Base-by-base conservation (phyloP, 2,113 vertebrate species). In the Sciurus niger region DNA sequence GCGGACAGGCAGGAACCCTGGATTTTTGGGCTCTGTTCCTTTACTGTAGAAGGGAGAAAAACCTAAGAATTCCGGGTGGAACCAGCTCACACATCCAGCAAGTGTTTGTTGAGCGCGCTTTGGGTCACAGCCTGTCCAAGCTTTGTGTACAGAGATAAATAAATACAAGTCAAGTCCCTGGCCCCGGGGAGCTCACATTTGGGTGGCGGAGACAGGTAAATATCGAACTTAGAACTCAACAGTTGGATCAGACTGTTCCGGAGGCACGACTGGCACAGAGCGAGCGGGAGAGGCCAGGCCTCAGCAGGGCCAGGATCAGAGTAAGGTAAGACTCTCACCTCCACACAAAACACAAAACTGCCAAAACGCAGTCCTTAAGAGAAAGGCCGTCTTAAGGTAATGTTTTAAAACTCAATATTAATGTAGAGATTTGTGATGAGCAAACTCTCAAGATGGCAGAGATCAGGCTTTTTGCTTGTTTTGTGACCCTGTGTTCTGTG, bases 301-400 rank as follows among this genome's bases (percentile, higher is more conserved):
- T 22, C 24, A 8, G 40, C 22, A 2, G 13, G 12, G 22, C 37
- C 22, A 8, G 43, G 78, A 0, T 24, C 30, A 9, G 51, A 32
- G 84, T 1, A 3, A n/a, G 18, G 16, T 6, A 1, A 24, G 30
- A 12, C 13, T 5, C 77, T 48, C 5, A 0, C 28, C 37, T 58
- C 4, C 5, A 4, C 53, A 1, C 32, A 25, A 4, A n/a, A 48
- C 2, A 20, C 25, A 40, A 86, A 72, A 16, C 17, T 28, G 20
- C 67, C 12, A 34, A 37, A 80, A 24, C 32, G 68, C n/a, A 4
- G 53, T 0, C 30, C 14, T 65, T 18, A 30, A 22, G n/a, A 87
- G 40, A 74, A 74, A 48, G 22, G 2, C 22, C 40, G 2, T 37
- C 67, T 76, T 70, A 72, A 58, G 9, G 51, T 51, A 37, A 22